A percentile compares a stretch with the other conserved stretches of the same genome.
These are phyloP conservation scores for Napeogenes inachia DNA, from an alignment of 2,888 invertebrate genomes.

Conservation along the genomic window DNA sequence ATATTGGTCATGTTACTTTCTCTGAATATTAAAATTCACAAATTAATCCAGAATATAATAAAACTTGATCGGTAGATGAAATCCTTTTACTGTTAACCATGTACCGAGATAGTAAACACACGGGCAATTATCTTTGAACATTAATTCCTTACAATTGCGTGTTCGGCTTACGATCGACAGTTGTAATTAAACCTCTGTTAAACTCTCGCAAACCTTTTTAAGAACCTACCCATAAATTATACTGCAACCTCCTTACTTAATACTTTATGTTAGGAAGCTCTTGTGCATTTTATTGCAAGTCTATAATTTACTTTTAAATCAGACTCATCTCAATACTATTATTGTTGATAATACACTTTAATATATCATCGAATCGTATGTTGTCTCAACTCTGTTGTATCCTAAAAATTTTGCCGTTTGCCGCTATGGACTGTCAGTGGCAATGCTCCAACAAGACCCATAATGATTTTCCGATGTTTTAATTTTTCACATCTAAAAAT, in stretches of 20 bases:
- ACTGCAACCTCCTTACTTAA: slow-evolving; percentile 20
- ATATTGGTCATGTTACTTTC: neutral
- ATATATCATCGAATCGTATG: too few relatives aligned
- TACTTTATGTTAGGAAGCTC: slow-evolving; percentile 23
- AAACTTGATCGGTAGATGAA: slow-evolving; percentile 6
- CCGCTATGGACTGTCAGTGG: too few relatives aligned
- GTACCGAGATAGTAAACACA: slow-evolving; percentile 16
- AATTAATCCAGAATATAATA: neutral
- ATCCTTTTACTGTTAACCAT: slow-evolving; percentile 13
- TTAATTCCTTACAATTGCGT: slow-evolving; percentile 35
- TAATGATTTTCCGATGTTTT: too few relatives aligned
- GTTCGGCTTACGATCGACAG: slow-evolving; percentile 29
- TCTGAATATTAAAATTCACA: neutral
- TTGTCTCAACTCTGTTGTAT: too few relatives aligned
- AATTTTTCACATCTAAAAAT: too few relatives aligned
- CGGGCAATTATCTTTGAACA: slow-evolving; percentile 30
- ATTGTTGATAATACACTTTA: too few relatives aligned
- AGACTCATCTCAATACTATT: slow-evolving; percentile 21
- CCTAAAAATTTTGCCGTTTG: too few relatives aligned
- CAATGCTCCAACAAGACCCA: too few relatives aligned
- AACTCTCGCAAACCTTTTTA: slow-evolving; percentile 27
- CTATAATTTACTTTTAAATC: slow-evolving; percentile 21
- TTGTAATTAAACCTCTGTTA: slow-evolving; percentile 36
- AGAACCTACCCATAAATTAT: slow-evolving; percentile 27
- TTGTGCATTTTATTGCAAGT: slow-evolving; percentile 26